A percentile compares a stretch with the other conserved stretches of the same genome.
Conservation (phyloP, 2,888 invertebrate species). For the Muscina levida region DNA sequence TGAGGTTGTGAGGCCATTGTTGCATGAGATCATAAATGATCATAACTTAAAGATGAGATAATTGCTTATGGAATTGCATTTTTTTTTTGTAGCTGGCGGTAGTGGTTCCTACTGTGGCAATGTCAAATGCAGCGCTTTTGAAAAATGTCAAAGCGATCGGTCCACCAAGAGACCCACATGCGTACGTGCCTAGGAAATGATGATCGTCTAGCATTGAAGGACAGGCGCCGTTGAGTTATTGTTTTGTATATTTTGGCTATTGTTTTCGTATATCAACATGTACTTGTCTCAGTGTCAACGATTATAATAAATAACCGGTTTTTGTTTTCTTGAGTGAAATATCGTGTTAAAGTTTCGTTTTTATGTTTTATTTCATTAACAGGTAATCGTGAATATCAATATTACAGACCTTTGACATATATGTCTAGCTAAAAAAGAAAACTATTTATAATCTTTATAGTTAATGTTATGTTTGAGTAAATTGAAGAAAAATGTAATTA, state of each 20-base stretch:
- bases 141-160: conserved; percentile 86
- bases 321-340: not conserved
- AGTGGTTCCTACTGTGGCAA: conserved; percentile 85
- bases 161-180: conserved; percentile 85
- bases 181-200: conserved; percentile 80
- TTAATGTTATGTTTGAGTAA: too few relatives aligned
- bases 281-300: not conserved
- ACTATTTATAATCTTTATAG: too few relatives aligned
- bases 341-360: not conserved
- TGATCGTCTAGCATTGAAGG: conserved; percentile 1
- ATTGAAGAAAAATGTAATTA: too few relatives aligned
- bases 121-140: conserved; percentile 84
- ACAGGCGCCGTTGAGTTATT: not conserved
- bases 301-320: not conserved
- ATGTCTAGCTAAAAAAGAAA: too few relatives aligned
- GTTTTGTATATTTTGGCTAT: not conserved
- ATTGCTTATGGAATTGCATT: not conserved
- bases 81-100: conserved; percentile 67
- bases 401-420: too few relatives aligned
- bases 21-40: conserved; percentile 8
- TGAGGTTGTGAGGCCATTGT: not conserved
- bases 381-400: too few relatives aligned
- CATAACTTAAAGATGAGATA: not conserved
- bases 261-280: not conserved
- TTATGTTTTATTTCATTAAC: not conserved